Conservation (phyloP, 2,888 invertebrate genomes). For the Ochropacha duplaris region DNA sequence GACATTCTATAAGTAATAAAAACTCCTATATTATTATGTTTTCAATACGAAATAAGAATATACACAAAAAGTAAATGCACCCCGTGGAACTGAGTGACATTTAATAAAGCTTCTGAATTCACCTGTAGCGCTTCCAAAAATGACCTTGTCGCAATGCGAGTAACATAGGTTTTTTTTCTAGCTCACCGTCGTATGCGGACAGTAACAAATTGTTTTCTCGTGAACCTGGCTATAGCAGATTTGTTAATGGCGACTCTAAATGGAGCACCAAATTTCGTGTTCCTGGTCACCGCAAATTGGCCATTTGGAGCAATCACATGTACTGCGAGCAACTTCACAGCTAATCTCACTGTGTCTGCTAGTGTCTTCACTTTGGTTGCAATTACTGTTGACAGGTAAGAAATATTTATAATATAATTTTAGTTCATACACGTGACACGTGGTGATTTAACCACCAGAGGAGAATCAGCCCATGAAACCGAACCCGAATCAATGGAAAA, state of each 20-base stretch:
- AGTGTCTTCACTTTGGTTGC: slow-evolving; percentile 96
- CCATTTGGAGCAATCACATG: slow-evolving; percentile 93
- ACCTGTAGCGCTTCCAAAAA: not conserved
- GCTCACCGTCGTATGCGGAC: slow-evolving; percentile 93
- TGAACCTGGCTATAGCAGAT: slow-evolving; percentile 94
- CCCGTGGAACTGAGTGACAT: too few relatives aligned
- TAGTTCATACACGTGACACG: too few relatives aligned
- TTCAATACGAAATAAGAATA: too few relatives aligned
- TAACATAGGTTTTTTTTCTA: slow-evolving; percentile 57
- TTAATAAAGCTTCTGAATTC: too few relatives aligned
- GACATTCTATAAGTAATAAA: too few relatives aligned
- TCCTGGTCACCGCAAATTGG: slow-evolving; percentile 93
- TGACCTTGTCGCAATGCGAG: not conserved
- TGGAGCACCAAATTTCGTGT: slow-evolving; percentile 94
- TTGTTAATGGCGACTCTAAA: slow-evolving; percentile 93
- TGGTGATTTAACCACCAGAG: too few relatives aligned
- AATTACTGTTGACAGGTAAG: slow-evolving; percentile 95
- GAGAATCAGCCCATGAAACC: too few relatives aligned
- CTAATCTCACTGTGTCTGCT: slow-evolving; percentile 94
- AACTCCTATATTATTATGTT: too few relatives aligned
- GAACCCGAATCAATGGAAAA: too few relatives aligned
- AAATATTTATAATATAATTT: too few relatives aligned
- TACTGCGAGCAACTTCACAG: slow-evolving; percentile 94
- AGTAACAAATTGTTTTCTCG: slow-evolving; percentile 95
- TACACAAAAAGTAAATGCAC: too few relatives aligned